Percentiles rank a stretch among this genome's conserved stretches.
These are phyloP conservation scores for Pampusana beccarii DNA, from an alignment of 2,113 vertebrate genomes.

Conservation along the genomic window DNA sequence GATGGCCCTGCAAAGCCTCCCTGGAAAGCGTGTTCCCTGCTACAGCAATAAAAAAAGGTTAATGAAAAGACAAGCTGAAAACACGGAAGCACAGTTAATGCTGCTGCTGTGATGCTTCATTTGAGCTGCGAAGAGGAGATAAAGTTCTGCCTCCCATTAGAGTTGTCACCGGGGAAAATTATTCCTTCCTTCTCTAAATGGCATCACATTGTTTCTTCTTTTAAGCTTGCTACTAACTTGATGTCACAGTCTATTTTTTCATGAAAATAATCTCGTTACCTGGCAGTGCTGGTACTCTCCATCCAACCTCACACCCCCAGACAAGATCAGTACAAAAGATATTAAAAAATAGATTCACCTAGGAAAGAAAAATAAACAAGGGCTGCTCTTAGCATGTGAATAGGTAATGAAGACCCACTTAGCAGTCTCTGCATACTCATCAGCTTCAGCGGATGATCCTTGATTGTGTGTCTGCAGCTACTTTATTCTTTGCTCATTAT, in stretches of 20 bases:
- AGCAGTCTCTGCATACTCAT: slow-evolving; percentile 57
- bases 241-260: background rate
- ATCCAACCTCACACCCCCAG: background rate
- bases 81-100: background rate
- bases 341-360: slow-evolving; percentile 39
- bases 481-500: slow-evolving; percentile 24
- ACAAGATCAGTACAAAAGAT: background rate
- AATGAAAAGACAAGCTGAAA: background rate
- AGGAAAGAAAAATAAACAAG: slow-evolving; percentile 39
- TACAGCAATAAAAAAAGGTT: background rate
- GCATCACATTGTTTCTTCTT: background rate
- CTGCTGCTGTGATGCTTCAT: background rate
- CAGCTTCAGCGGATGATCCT: slow-evolving; percentile 2
- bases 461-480: slow-evolving; percentile 61
- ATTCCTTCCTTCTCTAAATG: slow-evolving; percentile 34
- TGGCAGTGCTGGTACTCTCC: background rate
- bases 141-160: slow-evolving; percentile 41
- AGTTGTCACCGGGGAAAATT: slow-evolving; percentile 8
- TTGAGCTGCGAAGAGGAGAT: slow-evolving; percentile 30
- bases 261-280: background rate
- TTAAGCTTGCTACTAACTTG: background rate
- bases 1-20: background rate
- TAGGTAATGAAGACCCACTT: slow-evolving; percentile 58
- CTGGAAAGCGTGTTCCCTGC: background rate
- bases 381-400: slow-evolving; percentile 7